A percentile compares a stretch with the other conserved stretches of the same genome.
Conservation (phyloP, 2,888 invertebrate species). For the Melipona beecheii region DNA sequence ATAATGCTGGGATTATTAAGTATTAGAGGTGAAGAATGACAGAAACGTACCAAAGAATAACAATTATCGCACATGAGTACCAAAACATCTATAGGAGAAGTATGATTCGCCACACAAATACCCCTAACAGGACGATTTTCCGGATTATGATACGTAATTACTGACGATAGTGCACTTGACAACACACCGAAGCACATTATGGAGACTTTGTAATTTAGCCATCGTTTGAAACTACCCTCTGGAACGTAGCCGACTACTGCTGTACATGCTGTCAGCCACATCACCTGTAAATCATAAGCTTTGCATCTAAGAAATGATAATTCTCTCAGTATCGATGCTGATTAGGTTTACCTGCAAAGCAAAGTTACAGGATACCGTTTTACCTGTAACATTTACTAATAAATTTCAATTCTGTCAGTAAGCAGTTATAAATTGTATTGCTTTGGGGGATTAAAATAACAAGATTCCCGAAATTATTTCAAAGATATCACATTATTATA, state of each 20-base stretch:
- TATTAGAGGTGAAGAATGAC: not conserved
- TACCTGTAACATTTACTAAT: constrained; percentile 69
- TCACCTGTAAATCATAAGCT: constrained; percentile 87
- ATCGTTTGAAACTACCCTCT: constrained; percentile 91
- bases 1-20: not conserved
- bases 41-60: constrained; percentile 95
- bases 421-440: constrained; percentile 3
- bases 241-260: constrained; percentile 94
- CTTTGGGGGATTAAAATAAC: not conserved
- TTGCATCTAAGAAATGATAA: constrained; percentile 70
- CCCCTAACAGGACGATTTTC: constrained; percentile 93
- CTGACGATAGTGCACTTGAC: constrained; percentile 95
- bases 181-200: constrained; percentile 97
- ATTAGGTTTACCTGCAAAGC: constrained; percentile 69
- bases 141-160: constrained; percentile 93
- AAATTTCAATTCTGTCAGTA: constrained; percentile 33
- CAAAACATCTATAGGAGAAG: constrained; percentile 98
- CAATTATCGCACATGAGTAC: constrained; percentile 98
- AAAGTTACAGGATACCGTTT: constrained; percentile 69
- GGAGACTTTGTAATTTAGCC: constrained; percentile 91
- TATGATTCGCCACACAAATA: constrained; percentile 99
- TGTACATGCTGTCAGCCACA: constrained; percentile 94
- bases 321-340: constrained; percentile 64
- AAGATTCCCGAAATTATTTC: not conserved
- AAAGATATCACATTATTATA: not conserved